Base-by-base conservation (phyloP, 2,113 vertebrate species). In the Columbina picui region DNA sequence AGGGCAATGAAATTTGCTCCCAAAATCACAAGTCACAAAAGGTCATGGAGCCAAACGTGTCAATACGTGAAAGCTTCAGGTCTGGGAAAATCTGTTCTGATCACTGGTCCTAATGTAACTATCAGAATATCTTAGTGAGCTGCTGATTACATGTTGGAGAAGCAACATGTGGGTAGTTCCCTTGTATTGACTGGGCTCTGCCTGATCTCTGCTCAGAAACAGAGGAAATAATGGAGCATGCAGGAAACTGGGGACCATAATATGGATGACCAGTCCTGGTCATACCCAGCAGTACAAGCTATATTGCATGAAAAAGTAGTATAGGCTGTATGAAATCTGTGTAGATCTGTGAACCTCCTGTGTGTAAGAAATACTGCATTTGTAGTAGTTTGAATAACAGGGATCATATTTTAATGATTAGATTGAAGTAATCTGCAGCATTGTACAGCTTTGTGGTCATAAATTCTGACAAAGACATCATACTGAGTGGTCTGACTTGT, bases 331-430 rank as follows among this genome's bases (percentile, higher is more conserved):
- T 30, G 36, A 94, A 60, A 56, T 26, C 23, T 20, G 3, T 26
- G 21, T 50, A 36, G 29, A 6, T 74, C 20, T 63, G 18, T 55
- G 34, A 34, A 67, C 9, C 8, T 87, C 7, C 22, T 0, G 0
- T 65, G 8, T 50, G 9, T 47, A 68, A 63, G 45, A 78, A 81
- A 68, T 49, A 64, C 3, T 64, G 17, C 6, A 9, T 14, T 10
- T 27, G 19, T 23, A 79, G 13, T 11, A 36, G 45, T 69, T 56
- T 10, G 56, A 77, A 43, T 80, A 73, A 47, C 10, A 56, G 4
- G 30, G 10, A n/a, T 64, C 19, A 7, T 30, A 3, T 34, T 88
- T 80, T 64, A 89, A 50, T 76, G 69, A 53, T 64, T 74, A 78
- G 36, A n/a, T 10, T 36, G 43, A 87, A 68, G n/a, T 61, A 30